Percentiles rank a stretch among this genome's conserved stretches.
phyloP scores from a whole-genome alignment of 2,113 vertebrate species.

The Argyrosomus japonicus region DNA sequence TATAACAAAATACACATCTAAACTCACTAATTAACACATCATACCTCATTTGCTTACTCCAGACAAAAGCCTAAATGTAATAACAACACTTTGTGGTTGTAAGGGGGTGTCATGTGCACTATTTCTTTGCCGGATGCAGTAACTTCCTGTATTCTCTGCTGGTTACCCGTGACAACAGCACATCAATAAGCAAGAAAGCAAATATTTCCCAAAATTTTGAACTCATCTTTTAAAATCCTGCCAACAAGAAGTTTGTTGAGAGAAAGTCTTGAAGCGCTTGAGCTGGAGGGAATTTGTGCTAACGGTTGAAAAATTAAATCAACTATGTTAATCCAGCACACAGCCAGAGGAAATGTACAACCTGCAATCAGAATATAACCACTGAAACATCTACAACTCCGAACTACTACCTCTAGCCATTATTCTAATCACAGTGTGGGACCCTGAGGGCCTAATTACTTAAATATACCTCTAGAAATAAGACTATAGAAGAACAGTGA shows the following conservation, averaged over 20 bases:
- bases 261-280: too few species aligned
- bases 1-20: too few species aligned
- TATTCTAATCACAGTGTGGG: conserved; percentile 22
- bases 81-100: too few species aligned
- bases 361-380: not conserved
- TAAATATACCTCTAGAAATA: conserved; percentile 9
- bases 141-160: not conserved
- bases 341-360: not conserved
- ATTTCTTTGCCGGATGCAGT: not conserved
- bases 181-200: not conserved
- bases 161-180: not conserved
- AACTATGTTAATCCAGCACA: not conserved
- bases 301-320: not conserved
- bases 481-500: not conserved
- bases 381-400: not conserved
- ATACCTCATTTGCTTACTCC: too few species aligned
- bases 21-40: too few species aligned
- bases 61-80: too few species aligned
- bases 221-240: not conserved
- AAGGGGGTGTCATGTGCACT: too few species aligned
- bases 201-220: not conserved
- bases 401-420: not conserved
- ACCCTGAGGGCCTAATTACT: not conserved
- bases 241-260: not conserved
- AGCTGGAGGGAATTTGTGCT: not conserved